phyloP scores from a whole-genome alignment of 2,888 invertebrate genomes.

The Lithophane leautieri region DNA sequence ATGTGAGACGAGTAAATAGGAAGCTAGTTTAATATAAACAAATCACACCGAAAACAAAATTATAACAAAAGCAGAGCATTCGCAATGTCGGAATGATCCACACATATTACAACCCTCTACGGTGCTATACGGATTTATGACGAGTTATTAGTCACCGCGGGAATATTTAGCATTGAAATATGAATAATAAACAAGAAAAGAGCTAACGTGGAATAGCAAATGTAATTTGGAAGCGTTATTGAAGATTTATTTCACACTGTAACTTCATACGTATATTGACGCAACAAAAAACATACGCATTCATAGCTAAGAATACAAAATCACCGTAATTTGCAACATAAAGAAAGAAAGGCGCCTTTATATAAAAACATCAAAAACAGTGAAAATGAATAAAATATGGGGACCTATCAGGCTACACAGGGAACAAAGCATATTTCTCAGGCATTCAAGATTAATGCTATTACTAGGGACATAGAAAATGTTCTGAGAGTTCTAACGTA shows the following conservation, averaged over 20 bases:
- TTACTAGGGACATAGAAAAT: conserved; percentile 55
- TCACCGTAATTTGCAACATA: conserved; percentile 63
- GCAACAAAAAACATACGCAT: conserved; percentile 54
- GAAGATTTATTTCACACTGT: conserved; percentile 65
- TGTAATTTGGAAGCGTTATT: conserved; percentile 72
- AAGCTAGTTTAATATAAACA: conserved; percentile 47
- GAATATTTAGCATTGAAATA: conserved; percentile 87
- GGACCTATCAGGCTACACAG: conserved; percentile 58
- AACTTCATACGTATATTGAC: conserved; percentile 50
- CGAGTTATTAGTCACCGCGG: conserved; percentile 87
- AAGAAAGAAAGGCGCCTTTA: conserved; percentile 55
- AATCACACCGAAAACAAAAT: conserved; percentile 62
- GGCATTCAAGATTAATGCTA: conserved; percentile 58
- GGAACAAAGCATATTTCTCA: conserved; percentile 62
- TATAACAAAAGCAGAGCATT: conserved; percentile 76
- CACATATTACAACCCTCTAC: conserved; percentile 86
- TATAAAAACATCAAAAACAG: conserved; percentile 56
- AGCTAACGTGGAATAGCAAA: conserved; percentile 78
- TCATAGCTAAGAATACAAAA: conserved; percentile 58
- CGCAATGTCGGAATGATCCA: conserved; percentile 81
- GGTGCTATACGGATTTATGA: conserved; percentile 87
- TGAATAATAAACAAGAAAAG: conserved; percentile 87
- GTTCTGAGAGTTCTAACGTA: conserved; percentile 50
- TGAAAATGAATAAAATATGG: conserved; percentile 63
- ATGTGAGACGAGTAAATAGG: not conserved